phyloP scores from a whole-genome alignment of 2,113 vertebrate species.

The Monarcha castaneiventris region DNA sequence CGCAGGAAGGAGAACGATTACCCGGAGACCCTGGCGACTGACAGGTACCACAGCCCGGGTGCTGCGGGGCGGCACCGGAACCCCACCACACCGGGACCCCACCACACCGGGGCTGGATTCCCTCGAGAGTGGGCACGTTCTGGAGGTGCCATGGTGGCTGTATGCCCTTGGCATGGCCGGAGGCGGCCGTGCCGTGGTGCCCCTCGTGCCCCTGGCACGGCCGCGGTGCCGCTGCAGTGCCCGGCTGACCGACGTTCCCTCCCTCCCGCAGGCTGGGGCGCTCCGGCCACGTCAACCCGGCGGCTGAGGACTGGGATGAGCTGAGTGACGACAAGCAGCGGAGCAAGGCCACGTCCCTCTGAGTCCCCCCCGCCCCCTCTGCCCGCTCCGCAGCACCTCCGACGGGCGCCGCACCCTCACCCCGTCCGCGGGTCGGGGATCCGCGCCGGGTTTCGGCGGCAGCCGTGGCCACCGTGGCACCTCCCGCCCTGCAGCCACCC shows the following conservation, averaged over 20 bases:
- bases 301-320: background rate
- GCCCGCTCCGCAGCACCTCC: background rate
- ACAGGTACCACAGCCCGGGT: background rate
- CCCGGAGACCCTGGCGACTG: background rate
- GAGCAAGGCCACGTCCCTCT: background rate
- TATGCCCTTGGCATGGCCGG: background rate
- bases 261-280: background rate
- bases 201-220: background rate
- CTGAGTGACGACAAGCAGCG: background rate
- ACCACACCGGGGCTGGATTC: background rate
- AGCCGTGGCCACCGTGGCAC: background rate
- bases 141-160: background rate
- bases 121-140: background rate
- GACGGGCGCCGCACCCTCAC: background rate
- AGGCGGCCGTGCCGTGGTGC: no score
- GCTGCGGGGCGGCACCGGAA: background rate
- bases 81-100: background rate
- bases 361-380: background rate
- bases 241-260: background rate
- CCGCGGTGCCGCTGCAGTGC: background rate
- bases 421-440: fast-evolving
- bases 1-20: background rate
- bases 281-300: background rate
- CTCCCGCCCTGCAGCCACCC: background rate
- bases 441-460: background rate